Evolutionary conservation across 2,888 invertebrate genomes (phyloP), one percentile per base, ranked within the genome.

Genomic region (Drosophila silvestris): DNA sequence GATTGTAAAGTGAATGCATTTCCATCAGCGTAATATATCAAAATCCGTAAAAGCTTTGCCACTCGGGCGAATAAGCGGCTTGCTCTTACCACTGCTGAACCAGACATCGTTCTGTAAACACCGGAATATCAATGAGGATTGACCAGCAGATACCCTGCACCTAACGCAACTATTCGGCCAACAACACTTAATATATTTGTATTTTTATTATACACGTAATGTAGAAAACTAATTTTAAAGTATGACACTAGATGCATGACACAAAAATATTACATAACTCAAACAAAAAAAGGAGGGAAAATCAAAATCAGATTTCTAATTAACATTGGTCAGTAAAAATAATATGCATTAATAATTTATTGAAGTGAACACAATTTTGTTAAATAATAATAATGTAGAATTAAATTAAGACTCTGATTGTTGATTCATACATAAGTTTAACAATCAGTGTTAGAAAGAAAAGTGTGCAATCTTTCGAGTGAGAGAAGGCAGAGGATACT

Each of bases 21-120:
- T 7, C 41, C 67, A 67, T 66, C 51, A 69, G 71, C 51, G 51
- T 66, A 56, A 74, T 67, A 35, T 16, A 44, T 50, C 26, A 14
- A 41, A 67, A 67, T 41, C 69, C 57, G 32, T 37, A 16, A 37
- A 22, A 70, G 57, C 53, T 16, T 35, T 54, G 47, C 69, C 69
- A 56, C 47, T 69, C 69, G 37, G 50, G 47, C 68, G 56, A 39
- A 32, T 54, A 68, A 68, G 69, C 67, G 47, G 67, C 69, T 68
- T 67, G 66, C 28, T 37, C 14, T n/a, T 28, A 2, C 39, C 28
- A 16, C 56, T 19, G 14, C 28, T 10, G 28, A 2, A n/a, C 19
- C 56, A 3, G 26, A 12, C 2, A 10, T 5, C 28, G 28, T 30
- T 5, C 57, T 28, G n/a, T n/a, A 28, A 57, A 5, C 16, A 16